Evolutionary conservation across 2,113 vertebrate species (phyloP).

Genomic region (Serilophus lunatus): DNA sequence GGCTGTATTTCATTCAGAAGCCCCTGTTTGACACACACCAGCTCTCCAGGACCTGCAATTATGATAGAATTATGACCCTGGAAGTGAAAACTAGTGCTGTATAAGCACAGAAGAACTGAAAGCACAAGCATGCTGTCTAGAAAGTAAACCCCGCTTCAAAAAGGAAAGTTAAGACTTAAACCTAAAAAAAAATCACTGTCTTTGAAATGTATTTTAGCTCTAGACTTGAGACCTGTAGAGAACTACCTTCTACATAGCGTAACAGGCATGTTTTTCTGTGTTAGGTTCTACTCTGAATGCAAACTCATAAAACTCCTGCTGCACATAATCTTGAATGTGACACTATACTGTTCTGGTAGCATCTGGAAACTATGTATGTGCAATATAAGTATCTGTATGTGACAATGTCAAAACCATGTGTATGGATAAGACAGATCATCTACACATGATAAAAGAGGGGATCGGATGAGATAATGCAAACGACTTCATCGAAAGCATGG

Average conservation of each 20-base stretch:
- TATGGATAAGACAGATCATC: not conserved
- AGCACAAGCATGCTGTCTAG: not conserved
- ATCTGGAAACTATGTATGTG: not conserved
- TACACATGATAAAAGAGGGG: constrained; percentile 26
- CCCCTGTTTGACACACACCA: not conserved
- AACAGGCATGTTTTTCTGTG: not conserved
- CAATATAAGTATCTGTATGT: not conserved
- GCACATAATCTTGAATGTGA: not conserved
- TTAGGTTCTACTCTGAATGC: not conserved
- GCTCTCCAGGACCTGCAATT: constrained; percentile 15
- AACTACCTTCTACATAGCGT: not conserved
- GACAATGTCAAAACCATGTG: not conserved
- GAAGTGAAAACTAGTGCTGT: not conserved
- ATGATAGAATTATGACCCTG: not conserved
- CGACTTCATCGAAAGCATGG: constrained; percentile 15
- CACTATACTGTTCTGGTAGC: not conserved
- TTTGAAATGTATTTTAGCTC: not conserved
- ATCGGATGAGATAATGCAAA: not conserved
- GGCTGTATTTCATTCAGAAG: constrained; percentile 41
- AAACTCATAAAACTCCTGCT: not conserved
- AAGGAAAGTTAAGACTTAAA: not conserved
- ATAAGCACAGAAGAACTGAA: not conserved
- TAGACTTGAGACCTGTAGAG: not conserved
- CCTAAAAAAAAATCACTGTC: not conserved
- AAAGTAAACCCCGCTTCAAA: not conserved